Conservation (phyloP, 2,888 invertebrate genomes). For the Himalopsyche kuldschensis region DNA sequence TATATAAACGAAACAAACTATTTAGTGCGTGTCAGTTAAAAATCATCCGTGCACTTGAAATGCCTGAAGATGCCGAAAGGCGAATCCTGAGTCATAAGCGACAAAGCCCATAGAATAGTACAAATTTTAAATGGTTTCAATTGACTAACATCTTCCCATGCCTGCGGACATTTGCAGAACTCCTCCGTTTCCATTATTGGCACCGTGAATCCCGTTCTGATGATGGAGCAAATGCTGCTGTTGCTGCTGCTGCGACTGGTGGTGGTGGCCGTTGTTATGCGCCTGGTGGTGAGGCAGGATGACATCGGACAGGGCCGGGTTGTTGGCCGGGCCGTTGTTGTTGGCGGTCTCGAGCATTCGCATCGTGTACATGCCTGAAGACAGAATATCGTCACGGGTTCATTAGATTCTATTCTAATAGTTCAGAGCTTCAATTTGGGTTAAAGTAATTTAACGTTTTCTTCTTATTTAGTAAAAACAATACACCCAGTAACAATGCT, state of each 20-base stretch:
- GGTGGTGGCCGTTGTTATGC: slow-evolving; percentile 49
- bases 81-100: no score
- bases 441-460: no score
- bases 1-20: no score
- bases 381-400: not conserved
- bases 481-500: no score
- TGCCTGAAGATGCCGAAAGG: no score
- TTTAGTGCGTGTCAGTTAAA: no score
- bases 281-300: slow-evolving; percentile 37
- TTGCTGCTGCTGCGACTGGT: slow-evolving; percentile 34
- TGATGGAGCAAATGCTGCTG: not conserved
- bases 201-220: not conserved
- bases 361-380: slow-evolving; percentile 83
- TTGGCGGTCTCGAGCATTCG: slow-evolving; percentile 73
- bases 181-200: not conserved
- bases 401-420: no score
- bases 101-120: no score
- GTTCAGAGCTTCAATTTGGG: no score
- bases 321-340: slow-evolving; percentile 47
- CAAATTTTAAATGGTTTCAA: no score
- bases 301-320: slow-evolving; percentile 24
- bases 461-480: no score
- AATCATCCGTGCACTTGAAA: no score
- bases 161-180: not conserved
- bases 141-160: not conserved